These are phyloP conservation scores for Damaliscus lunatus DNA, from an alignment of 2,113 vertebrate genomes.

Conservation along the genomic window DNA sequence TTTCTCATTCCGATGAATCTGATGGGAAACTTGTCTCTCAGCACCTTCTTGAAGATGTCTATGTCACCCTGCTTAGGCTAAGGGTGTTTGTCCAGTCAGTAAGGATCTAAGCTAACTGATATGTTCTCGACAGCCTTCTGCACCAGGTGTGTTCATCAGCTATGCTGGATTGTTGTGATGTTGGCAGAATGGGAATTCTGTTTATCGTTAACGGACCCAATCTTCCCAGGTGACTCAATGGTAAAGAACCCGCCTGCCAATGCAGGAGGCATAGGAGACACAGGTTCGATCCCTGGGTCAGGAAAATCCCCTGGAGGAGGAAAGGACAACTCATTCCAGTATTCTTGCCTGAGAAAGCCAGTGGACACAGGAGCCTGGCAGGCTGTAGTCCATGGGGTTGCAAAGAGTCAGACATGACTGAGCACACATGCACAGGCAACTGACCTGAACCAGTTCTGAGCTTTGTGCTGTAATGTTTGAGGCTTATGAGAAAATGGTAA, in stretches of 20 bases:
- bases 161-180: constrained; percentile 84
- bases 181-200: constrained; percentile 78
- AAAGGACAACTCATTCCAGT: neutral
- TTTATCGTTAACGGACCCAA: constrained; percentile 79
- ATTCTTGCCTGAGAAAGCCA: neutral
- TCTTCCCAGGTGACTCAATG: neutral
- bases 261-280: neutral
- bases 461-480: neutral
- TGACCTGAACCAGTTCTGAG: constrained; percentile 74
- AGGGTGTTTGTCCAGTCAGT: constrained; percentile 87
- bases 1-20: constrained; percentile 59
- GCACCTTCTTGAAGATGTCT: constrained; percentile 85
- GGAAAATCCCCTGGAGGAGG: neutral
- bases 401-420: neutral
- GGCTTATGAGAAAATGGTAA: neutral
- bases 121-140: constrained; percentile 86
- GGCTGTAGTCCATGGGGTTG: neutral
- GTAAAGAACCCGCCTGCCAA: neutral
- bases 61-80: constrained; percentile 81
- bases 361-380: neutral
- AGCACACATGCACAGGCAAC: neutral
- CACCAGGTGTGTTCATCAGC: constrained; percentile 85
- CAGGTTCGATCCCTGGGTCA: neutral
- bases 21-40: constrained; percentile 81
- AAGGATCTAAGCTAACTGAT: constrained; percentile 87